These are phyloP conservation scores for Agonopterix subpropinquella DNA, from an alignment of 2,888 invertebrate genomes.

Conservation along the genomic window DNA sequence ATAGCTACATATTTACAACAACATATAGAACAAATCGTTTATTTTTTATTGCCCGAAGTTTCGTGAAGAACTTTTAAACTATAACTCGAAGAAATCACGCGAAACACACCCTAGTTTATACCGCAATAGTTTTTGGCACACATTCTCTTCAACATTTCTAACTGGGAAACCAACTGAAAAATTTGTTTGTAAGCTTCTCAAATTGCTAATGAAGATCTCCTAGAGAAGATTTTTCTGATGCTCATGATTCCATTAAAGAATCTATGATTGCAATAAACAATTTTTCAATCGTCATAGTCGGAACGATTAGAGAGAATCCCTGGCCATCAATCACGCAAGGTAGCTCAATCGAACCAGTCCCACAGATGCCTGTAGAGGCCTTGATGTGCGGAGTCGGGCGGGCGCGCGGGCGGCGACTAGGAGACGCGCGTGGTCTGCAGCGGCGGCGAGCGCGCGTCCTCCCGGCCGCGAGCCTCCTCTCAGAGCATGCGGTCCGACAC, in stretches of 20 bases:
- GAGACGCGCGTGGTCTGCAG: constrained; percentile 49
- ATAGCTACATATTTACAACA: constrained; percentile 71
- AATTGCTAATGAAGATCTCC: too few species aligned
- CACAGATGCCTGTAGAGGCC: constrained; percentile 59
- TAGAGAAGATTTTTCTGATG: too few species aligned
- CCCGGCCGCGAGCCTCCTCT: constrained; percentile 83
- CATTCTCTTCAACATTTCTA: too few species aligned
- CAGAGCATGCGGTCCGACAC: constrained; percentile 81
- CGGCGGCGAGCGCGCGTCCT: constrained; percentile 51
- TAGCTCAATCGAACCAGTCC: constrained; percentile 64
- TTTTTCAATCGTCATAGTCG: too few species aligned
- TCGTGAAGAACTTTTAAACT: constrained; percentile 36
- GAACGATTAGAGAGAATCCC: too few species aligned
- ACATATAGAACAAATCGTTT: constrained; percentile 50
- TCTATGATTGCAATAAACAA: too few species aligned
- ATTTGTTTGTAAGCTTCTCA: too few species aligned
- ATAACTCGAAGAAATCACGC: constrained; percentile 11
- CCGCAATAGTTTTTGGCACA: too few species aligned
- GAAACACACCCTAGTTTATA: constrained; percentile 8
- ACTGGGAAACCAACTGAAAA: too few species aligned
- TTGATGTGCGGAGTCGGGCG: constrained; percentile 33
- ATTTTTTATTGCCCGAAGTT: constrained; percentile 63
- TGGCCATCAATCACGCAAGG: not conserved
- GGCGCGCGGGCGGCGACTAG: constrained; percentile 54
- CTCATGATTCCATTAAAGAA: too few species aligned